Conservation (phyloP, 2,888 invertebrate genomes). For the Cheilosia vulpina region DNA sequence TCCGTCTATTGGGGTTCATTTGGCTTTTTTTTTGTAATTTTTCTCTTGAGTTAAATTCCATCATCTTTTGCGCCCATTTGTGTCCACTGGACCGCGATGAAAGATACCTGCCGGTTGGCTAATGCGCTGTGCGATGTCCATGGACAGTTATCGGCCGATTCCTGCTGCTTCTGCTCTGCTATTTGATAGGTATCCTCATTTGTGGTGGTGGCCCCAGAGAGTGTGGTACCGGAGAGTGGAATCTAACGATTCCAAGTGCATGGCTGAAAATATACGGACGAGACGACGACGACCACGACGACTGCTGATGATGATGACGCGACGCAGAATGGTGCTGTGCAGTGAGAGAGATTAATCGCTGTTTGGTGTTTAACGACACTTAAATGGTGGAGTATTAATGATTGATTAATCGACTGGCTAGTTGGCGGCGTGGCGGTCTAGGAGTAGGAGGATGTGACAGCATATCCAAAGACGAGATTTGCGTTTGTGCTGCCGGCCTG, state of each 20-base stretch:
- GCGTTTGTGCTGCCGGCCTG: slow-evolving; percentile 21
- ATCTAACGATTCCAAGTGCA: slow-evolving; percentile 53
- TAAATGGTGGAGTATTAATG: slow-evolving; percentile 75
- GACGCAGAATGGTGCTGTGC: slow-evolving; percentile 62
- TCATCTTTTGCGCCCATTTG: slow-evolving; percentile 71
- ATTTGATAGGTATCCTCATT: slow-evolving; percentile 56
- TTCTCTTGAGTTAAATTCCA: slow-evolving; percentile 60
- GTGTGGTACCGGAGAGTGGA: slow-evolving; percentile 52
- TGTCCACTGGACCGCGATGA: slow-evolving; percentile 66
- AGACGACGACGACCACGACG: slow-evolving; percentile 32
- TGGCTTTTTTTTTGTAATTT: slow-evolving; percentile 8
- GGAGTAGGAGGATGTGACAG: slow-evolving; percentile 66
- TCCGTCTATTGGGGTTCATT: slow-evolving; percentile 52
- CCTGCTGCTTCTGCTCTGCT: slow-evolving; percentile 73
- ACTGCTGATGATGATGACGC: slow-evolving; percentile 58
- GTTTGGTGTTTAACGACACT: slow-evolving; percentile 76
- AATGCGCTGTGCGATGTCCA: slow-evolving; percentile 66
- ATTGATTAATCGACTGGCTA: slow-evolving; percentile 71
- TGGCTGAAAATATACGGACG: slow-evolving; percentile 29
- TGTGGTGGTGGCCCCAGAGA: slow-evolving; percentile 39
- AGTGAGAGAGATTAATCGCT: slow-evolving; percentile 75
- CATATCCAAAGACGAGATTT: slow-evolving; percentile 17
- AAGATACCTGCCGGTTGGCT: slow-evolving; percentile 74
- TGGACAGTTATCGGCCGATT: slow-evolving; percentile 72
- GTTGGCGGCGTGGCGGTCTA: slow-evolving; percentile 17